Evolutionary conservation across 1,140 invertebrate genomes (phyloP), one percentile per base, ranked within the genome.

Genomic region (Metaphire vulgaris): DNA sequence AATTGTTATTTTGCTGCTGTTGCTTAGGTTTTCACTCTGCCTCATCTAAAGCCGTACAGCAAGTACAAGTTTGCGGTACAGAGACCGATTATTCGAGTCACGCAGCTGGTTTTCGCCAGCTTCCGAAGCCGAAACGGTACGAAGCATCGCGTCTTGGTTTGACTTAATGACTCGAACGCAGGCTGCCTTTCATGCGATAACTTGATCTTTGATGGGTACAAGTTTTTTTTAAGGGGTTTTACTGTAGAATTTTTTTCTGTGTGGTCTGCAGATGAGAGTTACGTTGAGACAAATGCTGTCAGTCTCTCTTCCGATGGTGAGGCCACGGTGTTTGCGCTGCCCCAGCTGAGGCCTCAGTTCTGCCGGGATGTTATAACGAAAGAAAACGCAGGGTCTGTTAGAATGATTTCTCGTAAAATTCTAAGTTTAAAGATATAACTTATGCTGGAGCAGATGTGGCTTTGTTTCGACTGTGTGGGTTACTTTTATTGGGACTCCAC

Each of bases 51-150:
- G 85, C 94, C 95, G 0, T 91, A 92, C 81, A 92, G 93, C 87
- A 99, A 98, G 87, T 95, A 94, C 85, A 98, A 98, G 87, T 87
- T 99, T 14, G 98, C 96, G 6, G 96, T 96, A 28, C 90, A 95
- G 81, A 96, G 98, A 56, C 41, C 6, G 88, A 96, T 96, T 1
- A 91, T 93, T 0, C 88, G 92, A 79, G 92, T 98, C 1, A 89
- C 96, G 26, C 91, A 93, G 82, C 92, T 95, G 31, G 90, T 91
- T 67, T 92, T 96, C 82, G 91, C 91, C 6, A 91, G 90, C 79
- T 88, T 88, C 80, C 82, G 82, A 69, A 86, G 84, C 78, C 82
- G 80, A 78, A 84, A 79, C 79, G 85, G 85, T 85, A 79, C 80
- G 81, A 76, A n/a, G n/a, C n/a, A n/a, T n/a, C n/a, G n/a, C n/a